Conservation (phyloP, 2,797 vertebrate species). For the Holocentrus rufus region DNA sequence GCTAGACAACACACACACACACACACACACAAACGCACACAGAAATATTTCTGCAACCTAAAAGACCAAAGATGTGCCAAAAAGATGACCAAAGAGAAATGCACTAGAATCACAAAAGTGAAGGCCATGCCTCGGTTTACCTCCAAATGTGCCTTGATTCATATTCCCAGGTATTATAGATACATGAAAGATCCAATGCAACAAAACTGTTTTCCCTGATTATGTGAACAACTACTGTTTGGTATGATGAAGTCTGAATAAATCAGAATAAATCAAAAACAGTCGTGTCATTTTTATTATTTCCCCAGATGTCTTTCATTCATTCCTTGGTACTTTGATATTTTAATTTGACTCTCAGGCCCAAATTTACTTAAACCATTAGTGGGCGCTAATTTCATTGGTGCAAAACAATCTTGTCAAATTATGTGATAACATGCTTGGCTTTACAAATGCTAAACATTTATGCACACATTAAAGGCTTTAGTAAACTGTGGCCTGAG, state of each 20-base stretch:
- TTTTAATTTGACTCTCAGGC: too few species aligned
- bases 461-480: too few species aligned
- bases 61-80: slow-evolving; percentile 50
- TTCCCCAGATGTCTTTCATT: too few species aligned
- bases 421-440: too few species aligned
- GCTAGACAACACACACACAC: background rate
- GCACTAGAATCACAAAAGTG: slow-evolving; percentile 18
- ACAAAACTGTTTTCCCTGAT: slow-evolving; percentile 23
- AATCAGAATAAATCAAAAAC: slow-evolving; percentile 39
- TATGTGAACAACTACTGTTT: slow-evolving; percentile 39
- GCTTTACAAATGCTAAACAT: too few species aligned
- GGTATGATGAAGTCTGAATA: slow-evolving; percentile 58
- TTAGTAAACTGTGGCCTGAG: too few species aligned
- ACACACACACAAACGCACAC: slow-evolving; percentile 29
- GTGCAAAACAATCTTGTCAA: too few species aligned
- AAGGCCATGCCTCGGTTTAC: slow-evolving; percentile 40
- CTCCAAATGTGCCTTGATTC: slow-evolving; percentile 48
- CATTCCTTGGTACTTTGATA: too few species aligned
- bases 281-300: too few species aligned
- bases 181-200: slow-evolving; percentile 47
- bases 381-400: too few species aligned
- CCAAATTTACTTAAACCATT: too few species aligned
- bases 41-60: slow-evolving; percentile 18
- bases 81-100: slow-evolving; percentile 12
- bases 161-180: slow-evolving; percentile 18